A percentile compares a stretch with the other conserved stretches of the same genome.
These are phyloP conservation scores for Rutpela maculata DNA, from an alignment of 2,888 invertebrate species.

Conservation along the genomic window DNA sequence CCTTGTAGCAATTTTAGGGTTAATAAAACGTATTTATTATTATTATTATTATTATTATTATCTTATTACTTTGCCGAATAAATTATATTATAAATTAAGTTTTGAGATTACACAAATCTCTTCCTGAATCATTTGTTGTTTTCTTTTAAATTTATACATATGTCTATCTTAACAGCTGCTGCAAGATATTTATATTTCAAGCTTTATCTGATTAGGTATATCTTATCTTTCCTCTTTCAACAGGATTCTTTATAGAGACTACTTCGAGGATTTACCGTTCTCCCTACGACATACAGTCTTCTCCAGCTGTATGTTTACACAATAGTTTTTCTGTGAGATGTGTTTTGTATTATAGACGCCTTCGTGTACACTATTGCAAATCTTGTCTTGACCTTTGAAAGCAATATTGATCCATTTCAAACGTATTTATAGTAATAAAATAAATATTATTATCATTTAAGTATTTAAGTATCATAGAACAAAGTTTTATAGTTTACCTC, in stretches of 20 bases:
- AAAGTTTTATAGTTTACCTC: too few relatives aligned
- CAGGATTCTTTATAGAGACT: background rate
- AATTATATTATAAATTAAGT: too few relatives aligned
- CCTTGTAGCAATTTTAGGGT: too few relatives aligned
- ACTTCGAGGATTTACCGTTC: background rate
- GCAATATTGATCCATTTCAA: background rate
- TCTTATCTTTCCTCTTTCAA: background rate
- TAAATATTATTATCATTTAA: too few relatives aligned
- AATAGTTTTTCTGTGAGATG: background rate
- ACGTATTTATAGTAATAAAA: too few relatives aligned
- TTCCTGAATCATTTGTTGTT: background rate
- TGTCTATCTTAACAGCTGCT: background rate
- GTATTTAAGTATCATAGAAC: too few relatives aligned
- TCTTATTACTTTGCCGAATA: too few relatives aligned
- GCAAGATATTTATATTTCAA: background rate
- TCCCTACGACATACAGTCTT: background rate
- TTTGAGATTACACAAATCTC: too few relatives aligned
- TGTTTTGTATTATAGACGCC: background rate
- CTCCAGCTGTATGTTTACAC: background rate
- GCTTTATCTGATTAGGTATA: background rate
- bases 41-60: too few relatives aligned
- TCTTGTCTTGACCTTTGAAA: background rate
- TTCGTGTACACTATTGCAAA: background rate
- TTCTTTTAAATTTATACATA: background rate
- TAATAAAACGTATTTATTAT: too few relatives aligned